phyloP scores from a whole-genome alignment of 2,888 invertebrate genomes.

The Pristionchus mayeri region DNA sequence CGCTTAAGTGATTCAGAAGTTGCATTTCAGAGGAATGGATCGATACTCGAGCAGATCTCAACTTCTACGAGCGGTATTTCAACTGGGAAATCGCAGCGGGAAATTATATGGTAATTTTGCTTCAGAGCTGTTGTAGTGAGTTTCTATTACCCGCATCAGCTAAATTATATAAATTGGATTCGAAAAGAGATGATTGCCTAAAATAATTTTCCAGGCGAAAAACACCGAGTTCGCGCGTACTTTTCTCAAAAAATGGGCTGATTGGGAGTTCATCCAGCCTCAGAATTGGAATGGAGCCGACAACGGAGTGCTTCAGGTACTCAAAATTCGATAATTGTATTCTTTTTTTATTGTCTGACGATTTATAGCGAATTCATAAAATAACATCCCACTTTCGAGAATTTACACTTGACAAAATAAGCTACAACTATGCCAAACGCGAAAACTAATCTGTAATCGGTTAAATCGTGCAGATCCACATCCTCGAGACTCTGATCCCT shows the following conservation, averaged over 20 bases:
- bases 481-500: slow-evolving; percentile 68
- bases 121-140: no score
- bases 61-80: slow-evolving; percentile 75
- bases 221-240: slow-evolving; percentile 60
- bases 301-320: slow-evolving; percentile 71
- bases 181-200: background rate
- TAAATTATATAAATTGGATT: no score
- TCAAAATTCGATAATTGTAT: no score
- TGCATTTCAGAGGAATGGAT: slow-evolving; percentile 72
- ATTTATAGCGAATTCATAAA: no score
- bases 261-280: slow-evolving; percentile 68
- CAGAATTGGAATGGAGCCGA: slow-evolving; percentile 71
- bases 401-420: no score
- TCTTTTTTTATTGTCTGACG: no score
- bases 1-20: background rate
- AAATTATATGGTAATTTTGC: slow-evolving; percentile 68
- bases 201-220: slow-evolving; percentile 53
- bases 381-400: no score
- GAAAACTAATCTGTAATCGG: no score
- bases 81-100: slow-evolving; percentile 75
- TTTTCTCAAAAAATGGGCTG: slow-evolving; percentile 64
- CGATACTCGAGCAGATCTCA: slow-evolving; percentile 70
- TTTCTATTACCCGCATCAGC: no score
- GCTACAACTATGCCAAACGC: background rate
- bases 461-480: slow-evolving; percentile 63